Base-by-base conservation (phyloP, 2,113 vertebrate genomes). In the Lophius piscatorius region DNA sequence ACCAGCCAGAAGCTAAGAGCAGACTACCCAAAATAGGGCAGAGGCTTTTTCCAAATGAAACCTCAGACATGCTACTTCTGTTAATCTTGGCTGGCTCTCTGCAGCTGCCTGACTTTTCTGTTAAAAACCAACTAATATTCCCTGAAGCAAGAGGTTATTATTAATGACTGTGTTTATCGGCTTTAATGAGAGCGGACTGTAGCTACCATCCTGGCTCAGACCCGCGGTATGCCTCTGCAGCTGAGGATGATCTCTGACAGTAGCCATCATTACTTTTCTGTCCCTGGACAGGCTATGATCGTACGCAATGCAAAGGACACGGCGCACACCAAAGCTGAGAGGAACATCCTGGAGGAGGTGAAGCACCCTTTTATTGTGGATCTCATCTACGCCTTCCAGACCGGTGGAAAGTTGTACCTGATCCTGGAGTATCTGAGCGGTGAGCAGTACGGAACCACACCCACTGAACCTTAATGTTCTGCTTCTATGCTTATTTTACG, bases 391-490 rank as follows among this genome's bases (percentile, higher is more conserved):
- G 97, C 97, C 91, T 99, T 99, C 93, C 97, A 99, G 92, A 99
- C 97, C 0, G 97, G 97, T 85, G 97, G 97, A 79, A 99, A 99
- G 92, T 95, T 99, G 87, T 99, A 99, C 92, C 97, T 99, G 93
- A 99, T 99, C 91, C 93, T 99, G 87, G 97, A 99, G 91, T 99
- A 99, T 91, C 93, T 99, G 86, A 99, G 97, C 57, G 97, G 97
- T 99, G 73, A 92, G 96, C 81, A 26, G 12, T 9, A 6, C 4
- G 42, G 7, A 2, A 31, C n/a, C 4, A n/a, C 4, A 14, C 54
- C 5, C 18, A 29, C 11, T 31, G 26, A 28, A 4, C n/a, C n/a
- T n/a, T n/a, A n/a, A n/a, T n/a, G n/a, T n/a, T n/a, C n/a, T n/a
- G n/a, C n/a, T n/a, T n/a, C n/a, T n/a, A n/a, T n/a, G n/a, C n/a